Conservation (phyloP, 1,140 invertebrate genomes). For the Drosophila baimaii region DNA sequence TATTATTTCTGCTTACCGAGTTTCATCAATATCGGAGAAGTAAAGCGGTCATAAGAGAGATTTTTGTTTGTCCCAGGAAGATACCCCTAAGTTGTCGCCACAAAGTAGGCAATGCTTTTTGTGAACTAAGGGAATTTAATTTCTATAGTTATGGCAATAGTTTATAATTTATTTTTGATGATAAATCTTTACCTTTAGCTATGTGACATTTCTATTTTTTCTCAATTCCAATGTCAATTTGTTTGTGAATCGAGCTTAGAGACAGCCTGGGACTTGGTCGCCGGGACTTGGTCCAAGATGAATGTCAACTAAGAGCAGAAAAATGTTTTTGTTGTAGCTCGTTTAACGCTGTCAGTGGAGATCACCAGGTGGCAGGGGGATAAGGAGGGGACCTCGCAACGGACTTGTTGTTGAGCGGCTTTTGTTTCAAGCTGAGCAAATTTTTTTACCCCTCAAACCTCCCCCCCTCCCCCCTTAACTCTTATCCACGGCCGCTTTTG, state of each 20-base stretch:
- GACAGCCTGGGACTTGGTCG: conserved; percentile 41
- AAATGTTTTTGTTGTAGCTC: conserved; percentile 46
- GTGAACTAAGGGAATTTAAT: background rate
- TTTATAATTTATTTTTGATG: background rate
- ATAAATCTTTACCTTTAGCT: conserved; percentile 16
- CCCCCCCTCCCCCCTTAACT: conserved; percentile 59
- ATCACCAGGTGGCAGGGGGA: background rate
- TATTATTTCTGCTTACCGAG: background rate
- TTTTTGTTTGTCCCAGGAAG: background rate
- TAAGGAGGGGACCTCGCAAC: conserved; percentile 10
- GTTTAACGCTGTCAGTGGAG: conserved; percentile 62
- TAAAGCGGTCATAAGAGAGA: background rate
- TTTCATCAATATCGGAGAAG: background rate
- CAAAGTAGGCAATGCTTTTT: background rate
- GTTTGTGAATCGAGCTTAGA: conserved; percentile 20
- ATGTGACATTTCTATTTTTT: conserved; percentile 40
- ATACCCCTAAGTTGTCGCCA: background rate
- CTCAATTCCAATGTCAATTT: conserved; percentile 66
- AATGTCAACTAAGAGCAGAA: conserved; percentile 32
- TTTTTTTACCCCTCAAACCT: conserved; percentile 30
- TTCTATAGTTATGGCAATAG: too few relatives aligned
- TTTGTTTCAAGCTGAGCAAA: conserved; percentile 52
- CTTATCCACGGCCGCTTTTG: conserved; percentile 66
- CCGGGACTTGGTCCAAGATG: conserved; percentile 18
- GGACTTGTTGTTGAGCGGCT: conserved; percentile 68